Base-by-base conservation (phyloP, 2,113 vertebrate genomes). In the Maccullochella peelii region DNA sequence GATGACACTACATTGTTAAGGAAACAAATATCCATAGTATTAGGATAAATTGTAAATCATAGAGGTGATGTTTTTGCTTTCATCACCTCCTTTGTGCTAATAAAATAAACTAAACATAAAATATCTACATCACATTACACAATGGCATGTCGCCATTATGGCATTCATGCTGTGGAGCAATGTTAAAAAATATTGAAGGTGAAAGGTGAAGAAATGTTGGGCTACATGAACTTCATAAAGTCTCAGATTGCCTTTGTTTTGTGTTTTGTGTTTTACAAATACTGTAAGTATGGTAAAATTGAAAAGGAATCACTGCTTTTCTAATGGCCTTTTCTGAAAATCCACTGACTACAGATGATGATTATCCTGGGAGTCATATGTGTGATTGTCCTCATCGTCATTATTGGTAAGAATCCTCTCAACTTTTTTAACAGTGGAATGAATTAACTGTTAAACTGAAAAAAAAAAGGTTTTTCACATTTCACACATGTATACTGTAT, bases 381-480 rank as follows among this genome's bases (percentile, higher is more conserved):
- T 75, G 84, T 98, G 82, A 90, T 99, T 80, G 85, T 99, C 93
- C 96, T 99, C 95, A 96, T 99, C 89, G 97, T 99, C 94, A 97
- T 99, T 80, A 95, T 99, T 36, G 96, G 98, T 99, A 95, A 98
- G 97, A 76, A 70, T 3, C 27, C 14, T 27, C 21, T 47, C 7
- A 2, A 59, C 14, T 0, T 69, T 70, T 66, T 6, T 47, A 40
- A 4, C 18, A 18, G 1, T 49, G 57, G 10, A 61, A 20, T 4
- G 47, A 74, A 50, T 67, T 16, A 2, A 14, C 38, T 52, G 38
- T n/a, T 52, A 33, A 62, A 42, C 57, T 40, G 7, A 50, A 20
- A 11, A 21, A 50, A n/a, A 11, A 11, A 58, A 38, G 4, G 7
- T 14, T 9, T 57, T 58, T 59, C 14, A 30, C 2, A 69, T 21